Evolutionary conservation across 2,888 invertebrate genomes (phyloP).

Genomic region (Arctia plantaginis): DNA sequence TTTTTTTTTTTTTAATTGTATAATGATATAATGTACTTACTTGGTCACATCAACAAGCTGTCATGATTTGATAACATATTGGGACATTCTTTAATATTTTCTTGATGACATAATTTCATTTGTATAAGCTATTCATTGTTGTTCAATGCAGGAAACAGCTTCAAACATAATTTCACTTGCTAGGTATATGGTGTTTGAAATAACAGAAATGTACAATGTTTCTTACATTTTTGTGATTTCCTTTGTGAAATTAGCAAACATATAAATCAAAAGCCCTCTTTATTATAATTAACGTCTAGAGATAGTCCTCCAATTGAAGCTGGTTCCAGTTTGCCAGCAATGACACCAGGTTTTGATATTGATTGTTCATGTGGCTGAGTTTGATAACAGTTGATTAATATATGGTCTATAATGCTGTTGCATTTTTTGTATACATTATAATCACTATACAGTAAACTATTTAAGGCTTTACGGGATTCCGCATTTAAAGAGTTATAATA

Average conservation of each 20-base stretch:
- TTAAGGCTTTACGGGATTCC: background rate
- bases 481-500: background rate
- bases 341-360: background rate
- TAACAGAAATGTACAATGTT: background rate
- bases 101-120: background rate
- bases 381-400: background rate
- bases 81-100: background rate
- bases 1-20: background rate
- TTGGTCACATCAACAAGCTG: background rate
- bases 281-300: background rate
- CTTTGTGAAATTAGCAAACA: background rate
- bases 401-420: background rate
- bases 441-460: background rate
- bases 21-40: background rate
- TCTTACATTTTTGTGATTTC: background rate
- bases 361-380: background rate
- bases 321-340: background rate
- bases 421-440: background rate
- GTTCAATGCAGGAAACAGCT: background rate
- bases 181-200: background rate
- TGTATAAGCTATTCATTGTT: background rate
- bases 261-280: background rate
- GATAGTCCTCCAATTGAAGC: background rate
- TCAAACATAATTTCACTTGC: background rate
- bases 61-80: background rate